Base-by-base conservation (phyloP, 1,140 invertebrate genomes). In the Meloidogyne hapla region DNA sequence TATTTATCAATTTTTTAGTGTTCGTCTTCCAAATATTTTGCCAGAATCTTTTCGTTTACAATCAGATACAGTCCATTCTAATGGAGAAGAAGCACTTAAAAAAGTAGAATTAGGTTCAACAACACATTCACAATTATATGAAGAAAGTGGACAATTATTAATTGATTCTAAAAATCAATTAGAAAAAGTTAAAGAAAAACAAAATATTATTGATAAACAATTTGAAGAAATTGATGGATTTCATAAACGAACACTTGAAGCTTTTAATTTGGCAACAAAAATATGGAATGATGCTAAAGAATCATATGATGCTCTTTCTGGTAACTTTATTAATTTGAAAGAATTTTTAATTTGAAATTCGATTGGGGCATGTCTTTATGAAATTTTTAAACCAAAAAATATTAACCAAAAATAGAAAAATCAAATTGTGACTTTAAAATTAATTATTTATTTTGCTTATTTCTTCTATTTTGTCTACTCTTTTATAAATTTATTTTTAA, bases 1-100 rank as follows among this genome's bases (percentile, higher is more conserved):
- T 42, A 0, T 13, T 42, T 12, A 10, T 42, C 13, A 42, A n/a
- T 42, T 42, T 18, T 48, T 48, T 18, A 56, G 83, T 40, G 48
- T 85, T 18, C 82, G 84, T 40, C 74, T 86, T 63, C 86, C 85
- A 38, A 76, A 83, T 70, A 74, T 86, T 23, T 69, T 84, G 40
- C 74, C 82, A 5, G 83, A 74, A 18, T 76, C 84, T 25, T 66
- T 82, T n/a, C 69, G 64, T 21, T 73, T 69, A 23, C 77, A 85
- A 42, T 81, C 84, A 48, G 67, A 78, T 18, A 76, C 80, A 25
- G 76, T 83, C 25, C 74, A 76, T 25, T 78, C 74, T 25, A 77
- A 82, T 26, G 74, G 84, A 0, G 28, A 65, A 61, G 78, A 84
- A 15, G 82, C 86, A 21, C 56, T 85, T 23, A 56, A 66, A 1